Percentiles rank a stretch among this genome's conserved stretches.
These are phyloP conservation scores for Thera obeliscata DNA, from an alignment of 2,888 invertebrate genomes.

Conservation along the genomic window DNA sequence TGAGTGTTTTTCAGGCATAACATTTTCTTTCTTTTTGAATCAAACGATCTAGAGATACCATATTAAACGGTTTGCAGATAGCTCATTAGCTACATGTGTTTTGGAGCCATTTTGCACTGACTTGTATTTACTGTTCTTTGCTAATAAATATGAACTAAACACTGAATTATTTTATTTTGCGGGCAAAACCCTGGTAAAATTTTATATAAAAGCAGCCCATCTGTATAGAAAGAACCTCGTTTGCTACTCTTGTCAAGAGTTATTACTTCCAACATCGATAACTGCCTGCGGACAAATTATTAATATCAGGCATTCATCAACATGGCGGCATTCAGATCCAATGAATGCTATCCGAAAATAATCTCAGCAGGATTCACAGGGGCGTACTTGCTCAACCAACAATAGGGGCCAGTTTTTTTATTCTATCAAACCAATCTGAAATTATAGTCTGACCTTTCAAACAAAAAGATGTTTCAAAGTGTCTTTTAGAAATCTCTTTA, in stretches of 20 bases:
- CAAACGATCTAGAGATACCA: too few relatives aligned
- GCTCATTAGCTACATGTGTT: too few relatives aligned
- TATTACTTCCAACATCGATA: slow-evolving; percentile 57
- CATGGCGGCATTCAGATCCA: slow-evolving; percentile 68
- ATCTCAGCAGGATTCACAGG: slow-evolving; percentile 50
- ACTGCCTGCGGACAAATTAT: slow-evolving; percentile 72
- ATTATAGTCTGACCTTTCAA: too few relatives aligned
- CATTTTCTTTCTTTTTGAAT: too few relatives aligned
- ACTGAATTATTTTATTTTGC: not conserved
- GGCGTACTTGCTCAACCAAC: not conserved
- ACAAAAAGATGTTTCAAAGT: too few relatives aligned
- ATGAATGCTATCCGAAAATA: slow-evolving; percentile 74
- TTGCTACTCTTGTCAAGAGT: slow-evolving; percentile 54
- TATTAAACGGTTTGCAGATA: too few relatives aligned
- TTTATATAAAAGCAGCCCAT: slow-evolving; percentile 4
- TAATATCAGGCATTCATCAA: slow-evolving; percentile 78
- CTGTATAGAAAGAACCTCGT: slow-evolving; percentile 26
- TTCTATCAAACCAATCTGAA: too few relatives aligned
- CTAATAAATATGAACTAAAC: too few relatives aligned
- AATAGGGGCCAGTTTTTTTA: not conserved
- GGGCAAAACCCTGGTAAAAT: not conserved
- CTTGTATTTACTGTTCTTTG: too few relatives aligned
- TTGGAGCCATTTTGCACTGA: too few relatives aligned
- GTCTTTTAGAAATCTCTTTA: too few relatives aligned
- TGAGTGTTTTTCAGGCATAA: not conserved